Conservation (phyloP, 2,113 vertebrate species). For the Hipposideros armiger region DNA sequence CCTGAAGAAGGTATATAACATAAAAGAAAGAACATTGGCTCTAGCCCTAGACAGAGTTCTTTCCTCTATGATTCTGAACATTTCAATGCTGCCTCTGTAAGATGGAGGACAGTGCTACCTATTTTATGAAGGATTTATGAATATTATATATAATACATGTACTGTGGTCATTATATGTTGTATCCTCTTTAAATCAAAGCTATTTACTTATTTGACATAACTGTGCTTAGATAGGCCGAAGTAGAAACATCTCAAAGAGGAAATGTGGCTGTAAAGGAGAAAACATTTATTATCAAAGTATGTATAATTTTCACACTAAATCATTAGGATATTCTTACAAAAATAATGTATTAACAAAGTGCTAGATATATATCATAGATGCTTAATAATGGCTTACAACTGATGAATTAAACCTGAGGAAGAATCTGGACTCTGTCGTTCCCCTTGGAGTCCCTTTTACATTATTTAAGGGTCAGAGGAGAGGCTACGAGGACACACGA, state of each 20-base stretch:
- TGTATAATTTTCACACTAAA: slow-evolving; percentile 42
- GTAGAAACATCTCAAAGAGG: slow-evolving; percentile 24
- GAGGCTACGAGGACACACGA: neutral
- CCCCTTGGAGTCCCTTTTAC: slow-evolving; percentile 13
- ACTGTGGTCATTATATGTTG: neutral
- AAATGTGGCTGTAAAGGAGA: neutral
- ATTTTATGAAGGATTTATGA: slow-evolving; percentile 24
- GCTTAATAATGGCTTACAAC: slow-evolving; percentile 48
- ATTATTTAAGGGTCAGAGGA: slow-evolving; percentile 44
- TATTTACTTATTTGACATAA: neutral
- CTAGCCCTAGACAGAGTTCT: neutral
- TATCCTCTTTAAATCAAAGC: neutral
- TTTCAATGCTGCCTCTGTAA: neutral
- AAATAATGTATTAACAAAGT: slow-evolving; percentile 60
- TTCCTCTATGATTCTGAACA: neutral
- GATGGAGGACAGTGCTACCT: neutral
- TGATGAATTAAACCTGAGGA: slow-evolving; percentile 1
- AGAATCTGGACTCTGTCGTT: slow-evolving; percentile 10
- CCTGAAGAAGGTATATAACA: neutral
- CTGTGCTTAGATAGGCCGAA: neutral
- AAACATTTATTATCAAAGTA: neutral
- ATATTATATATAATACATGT: neutral
- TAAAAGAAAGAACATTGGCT: neutral
- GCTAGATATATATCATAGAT: slow-evolving; percentile 42
- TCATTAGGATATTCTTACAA: slow-evolving; percentile 60